phyloP scores from a whole-genome alignment of 2,113 vertebrate genomes.

The Channa argus region DNA sequence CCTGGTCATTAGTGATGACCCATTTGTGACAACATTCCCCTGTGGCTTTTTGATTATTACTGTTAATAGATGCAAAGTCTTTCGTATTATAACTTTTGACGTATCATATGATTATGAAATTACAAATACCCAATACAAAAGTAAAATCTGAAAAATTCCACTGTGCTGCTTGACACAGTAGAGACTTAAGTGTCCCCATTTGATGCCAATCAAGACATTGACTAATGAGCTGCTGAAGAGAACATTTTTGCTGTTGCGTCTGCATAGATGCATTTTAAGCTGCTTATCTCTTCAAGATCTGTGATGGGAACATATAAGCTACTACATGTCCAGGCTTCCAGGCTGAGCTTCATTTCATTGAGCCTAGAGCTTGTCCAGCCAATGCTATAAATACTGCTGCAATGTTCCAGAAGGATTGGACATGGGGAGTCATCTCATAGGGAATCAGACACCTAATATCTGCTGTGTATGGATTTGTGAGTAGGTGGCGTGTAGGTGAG shows the following conservation, averaged over 20 bases:
- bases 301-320: conserved; percentile 25
- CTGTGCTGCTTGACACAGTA: neutral
- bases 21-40: conserved; percentile 1
- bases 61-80: neutral
- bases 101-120: neutral
- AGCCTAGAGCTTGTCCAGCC: conserved; percentile 70
- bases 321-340: conserved; percentile 44
- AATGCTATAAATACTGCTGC: conserved; percentile 77
- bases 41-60: neutral
- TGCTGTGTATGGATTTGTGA: conserved; percentile 73
- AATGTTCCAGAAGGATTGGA: conserved; percentile 74
- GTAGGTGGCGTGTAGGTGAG: conserved; percentile 70
- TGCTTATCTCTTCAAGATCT: conserved; percentile 19
- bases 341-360: conserved; percentile 58
- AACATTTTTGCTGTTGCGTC: neutral
- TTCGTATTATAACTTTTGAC: conserved; percentile 6
- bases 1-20: too few species aligned
- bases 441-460: conserved; percentile 76
- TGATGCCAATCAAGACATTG: neutral
- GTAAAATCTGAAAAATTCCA: neutral
- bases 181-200: too few species aligned
- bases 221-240: neutral
- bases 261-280: neutral
- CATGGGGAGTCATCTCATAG: conserved; percentile 75
- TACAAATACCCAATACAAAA: too few species aligned